phyloP scores from a whole-genome alignment of 2,888 invertebrate genomes.

The Pseudococcus longispinus region DNA sequence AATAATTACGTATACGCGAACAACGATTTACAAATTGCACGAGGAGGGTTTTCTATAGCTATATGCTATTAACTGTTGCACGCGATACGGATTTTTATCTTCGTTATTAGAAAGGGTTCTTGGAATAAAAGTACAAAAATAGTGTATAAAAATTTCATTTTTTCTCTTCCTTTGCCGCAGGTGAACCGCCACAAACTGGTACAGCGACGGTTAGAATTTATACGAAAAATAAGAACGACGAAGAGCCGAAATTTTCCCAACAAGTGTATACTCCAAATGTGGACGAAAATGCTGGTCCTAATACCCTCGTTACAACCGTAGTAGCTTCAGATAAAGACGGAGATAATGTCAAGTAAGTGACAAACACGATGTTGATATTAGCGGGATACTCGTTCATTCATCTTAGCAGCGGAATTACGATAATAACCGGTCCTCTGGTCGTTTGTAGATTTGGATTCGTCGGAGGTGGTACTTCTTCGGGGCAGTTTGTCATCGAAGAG shows the following conservation, averaged over 20 bases:
- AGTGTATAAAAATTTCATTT: neutral
- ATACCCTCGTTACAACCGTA: slow-evolving; percentile 93
- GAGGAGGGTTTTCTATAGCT: neutral
- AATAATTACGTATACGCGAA: slow-evolving; percentile 28
- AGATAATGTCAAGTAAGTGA: slow-evolving; percentile 89
- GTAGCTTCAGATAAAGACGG: slow-evolving; percentile 98
- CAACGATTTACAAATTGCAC: neutral
- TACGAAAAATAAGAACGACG: slow-evolving; percentile 98
- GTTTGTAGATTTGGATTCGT: slow-evolving; percentile 72
- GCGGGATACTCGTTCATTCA: neutral
- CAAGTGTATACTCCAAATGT: slow-evolving; percentile 96
- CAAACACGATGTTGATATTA: neutral
- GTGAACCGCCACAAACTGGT: slow-evolving; percentile 90
- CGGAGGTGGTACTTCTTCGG: slow-evolving; percentile 86
- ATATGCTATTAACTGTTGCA: neutral
- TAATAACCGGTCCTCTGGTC: neutral
- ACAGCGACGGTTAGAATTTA: slow-evolving; percentile 93
- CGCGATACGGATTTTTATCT: slow-evolving; percentile 28
- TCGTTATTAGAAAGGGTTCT: neutral
- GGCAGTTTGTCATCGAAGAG: slow-evolving; percentile 94
- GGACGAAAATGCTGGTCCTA: slow-evolving; percentile 93
- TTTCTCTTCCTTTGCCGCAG: slow-evolving; percentile 61
- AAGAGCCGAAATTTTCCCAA: slow-evolving; percentile 95
- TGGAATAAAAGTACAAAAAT: neutral
- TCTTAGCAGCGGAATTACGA: neutral